A percentile compares a stretch with the other conserved stretches of the same genome.
These are phyloP conservation scores for Eupithecia insigniata DNA, from an alignment of 2,888 invertebrate genomes.

Conservation along the genomic window DNA sequence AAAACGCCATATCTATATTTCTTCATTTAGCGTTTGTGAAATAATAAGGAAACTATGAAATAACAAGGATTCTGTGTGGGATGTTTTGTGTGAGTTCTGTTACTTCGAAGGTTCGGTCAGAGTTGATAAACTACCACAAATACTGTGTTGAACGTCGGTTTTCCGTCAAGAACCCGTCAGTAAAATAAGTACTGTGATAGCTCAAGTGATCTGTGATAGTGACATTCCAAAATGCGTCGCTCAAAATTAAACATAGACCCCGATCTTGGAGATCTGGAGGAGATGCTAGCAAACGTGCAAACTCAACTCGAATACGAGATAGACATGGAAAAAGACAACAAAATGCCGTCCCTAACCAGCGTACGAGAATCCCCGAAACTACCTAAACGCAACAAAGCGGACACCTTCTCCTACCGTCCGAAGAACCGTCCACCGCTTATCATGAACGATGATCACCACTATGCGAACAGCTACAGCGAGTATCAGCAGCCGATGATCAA, in stretches of 20 bases:
- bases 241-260: constrained; percentile 72
- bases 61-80: neutral
- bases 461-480: constrained; percentile 59
- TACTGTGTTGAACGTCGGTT: neutral
- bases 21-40: neutral
- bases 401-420: constrained; percentile 62
- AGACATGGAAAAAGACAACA: constrained; percentile 69
- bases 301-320: constrained; percentile 78
- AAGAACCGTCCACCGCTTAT: constrained; percentile 60
- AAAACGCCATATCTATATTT: neutral
- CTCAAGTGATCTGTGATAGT: constrained; percentile 28
- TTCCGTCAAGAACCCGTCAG: constrained; percentile 30
- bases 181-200: constrained; percentile 19
- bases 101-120: neutral
- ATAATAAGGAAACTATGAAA: neutral
- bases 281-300: constrained; percentile 80
- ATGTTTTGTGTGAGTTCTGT: neutral
- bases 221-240: constrained; percentile 62
- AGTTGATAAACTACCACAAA: neutral
- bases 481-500: constrained; percentile 60
- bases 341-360: constrained; percentile 68
- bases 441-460: constrained; percentile 48
- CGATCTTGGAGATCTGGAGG: constrained; percentile 77
- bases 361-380: constrained; percentile 74
- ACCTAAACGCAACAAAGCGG: constrained; percentile 62